Evolutionary conservation across 2,888 invertebrate genomes (phyloP).

Genomic region (Brachylomia viminalis): DNA sequence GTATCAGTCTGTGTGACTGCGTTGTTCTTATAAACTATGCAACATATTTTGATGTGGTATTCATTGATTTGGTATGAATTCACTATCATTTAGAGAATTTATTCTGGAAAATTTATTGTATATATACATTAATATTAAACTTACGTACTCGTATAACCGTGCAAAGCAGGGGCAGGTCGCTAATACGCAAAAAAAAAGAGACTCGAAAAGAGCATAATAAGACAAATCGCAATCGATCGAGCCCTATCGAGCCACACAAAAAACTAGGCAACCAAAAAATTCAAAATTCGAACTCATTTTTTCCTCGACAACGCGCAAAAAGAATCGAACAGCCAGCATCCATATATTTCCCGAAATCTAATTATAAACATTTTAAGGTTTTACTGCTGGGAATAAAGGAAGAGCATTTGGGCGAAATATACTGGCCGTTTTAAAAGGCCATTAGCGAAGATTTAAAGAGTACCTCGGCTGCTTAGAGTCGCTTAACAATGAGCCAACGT

Average conservation of each 20-base stretch:
- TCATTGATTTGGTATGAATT: no score
- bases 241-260: neutral
- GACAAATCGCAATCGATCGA: neutral
- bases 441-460: slow-evolving; percentile 87
- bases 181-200: neutral
- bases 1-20: no score
- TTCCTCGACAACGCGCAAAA: slow-evolving; percentile 26
- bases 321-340: slow-evolving; percentile 51
- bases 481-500: slow-evolving; percentile 82
- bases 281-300: neutral
- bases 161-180: no score
- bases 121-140: no score
- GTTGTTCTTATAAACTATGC: no score
- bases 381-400: slow-evolving; percentile 73
- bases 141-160: no score
- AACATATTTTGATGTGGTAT: no score
- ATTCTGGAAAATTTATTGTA: no score
- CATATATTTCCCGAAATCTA: slow-evolving; percentile 71
- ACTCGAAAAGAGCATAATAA: no score
- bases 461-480: slow-evolving; percentile 82
- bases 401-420: slow-evolving; percentile 79
- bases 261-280: neutral
- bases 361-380: slow-evolving; percentile 80
- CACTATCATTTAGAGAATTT: no score
- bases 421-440: slow-evolving; percentile 85